Evolutionary conservation across 2,797 vertebrate genomes (phyloP).

Genomic region (Oreonectes daqikongensis): DNA sequence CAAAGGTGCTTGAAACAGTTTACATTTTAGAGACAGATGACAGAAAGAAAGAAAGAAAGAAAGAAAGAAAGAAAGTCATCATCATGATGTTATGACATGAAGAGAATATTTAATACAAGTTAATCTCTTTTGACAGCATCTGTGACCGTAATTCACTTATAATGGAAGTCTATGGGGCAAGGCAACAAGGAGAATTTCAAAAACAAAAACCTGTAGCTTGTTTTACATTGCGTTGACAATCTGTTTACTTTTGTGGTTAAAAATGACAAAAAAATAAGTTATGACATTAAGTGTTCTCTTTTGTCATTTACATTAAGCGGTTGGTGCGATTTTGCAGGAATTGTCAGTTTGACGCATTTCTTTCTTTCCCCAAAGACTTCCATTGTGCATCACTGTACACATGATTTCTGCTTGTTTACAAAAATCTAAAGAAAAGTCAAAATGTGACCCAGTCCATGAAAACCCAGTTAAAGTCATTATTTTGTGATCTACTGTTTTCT

Average conservation of each 20-base stretch:
- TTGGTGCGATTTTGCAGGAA: no score
- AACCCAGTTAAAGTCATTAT: no score
- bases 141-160: background rate
- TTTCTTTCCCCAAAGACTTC: background rate
- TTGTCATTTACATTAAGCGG: no score
- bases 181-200: background rate
- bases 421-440: no score
- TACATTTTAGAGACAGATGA: background rate
- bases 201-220: no score
- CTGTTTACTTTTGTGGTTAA: no score
- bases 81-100: no score
- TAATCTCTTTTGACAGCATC: constrained; percentile 11
- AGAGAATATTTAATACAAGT: constrained; percentile 6
- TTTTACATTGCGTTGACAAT: background rate
- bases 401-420: background rate
- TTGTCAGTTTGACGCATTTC: no score
- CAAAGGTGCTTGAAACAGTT: constrained; percentile 2
- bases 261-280: background rate
- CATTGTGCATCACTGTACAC: background rate
- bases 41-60: background rate
- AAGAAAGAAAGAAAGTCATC: no score
- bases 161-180: background rate
- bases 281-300: no score
- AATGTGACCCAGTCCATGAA: no score
- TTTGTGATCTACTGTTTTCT: no score